A percentile compares a stretch with the other conserved stretches of the same genome.
These are phyloP conservation scores for Sparus aurata DNA, from an alignment of 2,797 vertebrate genomes.

Conservation along the genomic window DNA sequence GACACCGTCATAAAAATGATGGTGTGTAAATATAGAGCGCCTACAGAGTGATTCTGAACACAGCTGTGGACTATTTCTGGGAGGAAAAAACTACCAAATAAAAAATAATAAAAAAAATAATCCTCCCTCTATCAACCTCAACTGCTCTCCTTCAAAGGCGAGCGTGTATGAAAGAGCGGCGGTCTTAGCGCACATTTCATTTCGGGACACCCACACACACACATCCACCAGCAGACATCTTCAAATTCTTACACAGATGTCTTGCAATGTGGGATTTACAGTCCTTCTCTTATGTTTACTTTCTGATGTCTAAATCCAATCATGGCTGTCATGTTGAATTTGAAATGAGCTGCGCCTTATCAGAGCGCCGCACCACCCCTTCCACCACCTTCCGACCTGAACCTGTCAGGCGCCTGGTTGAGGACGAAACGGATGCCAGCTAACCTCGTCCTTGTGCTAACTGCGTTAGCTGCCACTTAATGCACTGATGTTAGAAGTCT, in stretches of 20 bases:
- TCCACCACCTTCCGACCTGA: constrained; percentile 48
- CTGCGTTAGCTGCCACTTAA: constrained; percentile 45
- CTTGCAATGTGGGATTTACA: constrained; percentile 40
- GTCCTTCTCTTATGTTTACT: constrained; percentile 49
- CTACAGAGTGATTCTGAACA: constrained; percentile 6
- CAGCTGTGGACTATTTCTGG: constrained; percentile 10
- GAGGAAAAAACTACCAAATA: background rate
- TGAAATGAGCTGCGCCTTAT: constrained; percentile 64
- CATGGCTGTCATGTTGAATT: constrained; percentile 66
- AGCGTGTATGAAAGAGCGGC: constrained; percentile 30
- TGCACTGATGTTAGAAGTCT: constrained; percentile 39
- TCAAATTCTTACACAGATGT: constrained; percentile 41
- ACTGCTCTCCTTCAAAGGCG: constrained; percentile 42
- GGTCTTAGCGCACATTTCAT: constrained; percentile 38
- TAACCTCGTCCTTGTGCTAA: constrained; percentile 67
- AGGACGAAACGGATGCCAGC: constrained; percentile 52
- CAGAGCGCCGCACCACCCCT: constrained; percentile 22
- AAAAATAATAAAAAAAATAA: constrained; percentile 35
- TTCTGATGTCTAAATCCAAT: constrained; percentile 67
- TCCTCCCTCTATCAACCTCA: constrained; percentile 40
- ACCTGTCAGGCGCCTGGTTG: constrained; percentile 54
- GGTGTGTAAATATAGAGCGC: background rate
- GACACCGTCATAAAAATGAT: constrained; percentile 3
- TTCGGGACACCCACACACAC: constrained; percentile 23
- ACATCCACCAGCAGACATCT: constrained; percentile 4